These are phyloP conservation scores for Tenthredo amoena DNA, from an alignment of 2,888 invertebrate genomes.

Conservation along the genomic window DNA sequence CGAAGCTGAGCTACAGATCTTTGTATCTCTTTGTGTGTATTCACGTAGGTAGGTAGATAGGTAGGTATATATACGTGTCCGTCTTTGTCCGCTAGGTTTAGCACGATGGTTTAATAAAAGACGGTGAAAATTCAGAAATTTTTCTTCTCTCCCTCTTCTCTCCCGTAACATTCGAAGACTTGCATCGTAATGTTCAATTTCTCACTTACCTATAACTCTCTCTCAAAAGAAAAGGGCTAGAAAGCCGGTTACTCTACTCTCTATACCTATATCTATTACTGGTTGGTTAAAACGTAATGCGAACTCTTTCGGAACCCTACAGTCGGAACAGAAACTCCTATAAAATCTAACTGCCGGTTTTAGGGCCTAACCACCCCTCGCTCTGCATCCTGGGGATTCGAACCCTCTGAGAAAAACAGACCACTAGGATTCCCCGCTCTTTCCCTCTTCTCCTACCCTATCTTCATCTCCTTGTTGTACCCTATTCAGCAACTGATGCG, in stretches of 20 bases:
- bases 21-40: conserved; percentile 28
- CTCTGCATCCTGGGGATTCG: conserved; percentile 47
- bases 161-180: not conserved
- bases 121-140: not conserved
- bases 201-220: not conserved
- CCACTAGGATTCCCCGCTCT: conserved; percentile 19
- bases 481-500: conserved; percentile 4
- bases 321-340: conserved; percentile 71
- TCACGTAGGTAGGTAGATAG: no score
- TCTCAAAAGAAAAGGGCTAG: not conserved
- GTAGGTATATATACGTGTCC: not conserved
- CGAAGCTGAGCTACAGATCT: conserved; percentile 26
- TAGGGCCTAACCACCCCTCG: conserved; percentile 60
- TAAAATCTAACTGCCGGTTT: conserved; percentile 72
- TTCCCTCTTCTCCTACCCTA: conserved; percentile 55
- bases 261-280: not conserved
- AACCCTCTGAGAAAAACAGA: not conserved
- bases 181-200: not conserved
- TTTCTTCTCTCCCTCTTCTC: not conserved
- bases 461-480: conserved; percentile 44
- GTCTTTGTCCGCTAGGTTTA: conserved; percentile 2
- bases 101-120: not conserved
- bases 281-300: conserved; percentile 2
- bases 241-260: conserved; percentile 13
- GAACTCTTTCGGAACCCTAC: not conserved